Evolutionary conservation across 2,113 vertebrate species (phyloP).

Genomic region (Thomomys bottae): DNA sequence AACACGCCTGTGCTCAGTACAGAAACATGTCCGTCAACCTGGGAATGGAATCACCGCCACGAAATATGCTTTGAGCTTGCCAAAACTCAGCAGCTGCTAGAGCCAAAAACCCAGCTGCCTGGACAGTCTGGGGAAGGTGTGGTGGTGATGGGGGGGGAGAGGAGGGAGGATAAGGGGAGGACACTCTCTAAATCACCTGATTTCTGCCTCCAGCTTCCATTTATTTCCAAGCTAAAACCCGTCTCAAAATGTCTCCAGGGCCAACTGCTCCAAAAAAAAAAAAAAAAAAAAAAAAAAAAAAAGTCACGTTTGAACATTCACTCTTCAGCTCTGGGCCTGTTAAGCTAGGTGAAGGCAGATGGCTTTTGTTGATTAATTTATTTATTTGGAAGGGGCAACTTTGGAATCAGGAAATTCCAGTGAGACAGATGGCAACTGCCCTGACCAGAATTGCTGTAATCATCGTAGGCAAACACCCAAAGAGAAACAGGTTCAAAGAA

Average conservation of each 20-base stretch:
- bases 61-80: constrained; percentile 80
- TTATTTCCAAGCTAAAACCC: constrained; percentile 60
- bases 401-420: constrained; percentile 84
- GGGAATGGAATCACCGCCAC: constrained; percentile 77
- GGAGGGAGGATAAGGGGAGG: neutral
- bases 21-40: constrained; percentile 79
- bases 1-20: constrained; percentile 65
- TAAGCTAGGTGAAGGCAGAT: constrained; percentile 74
- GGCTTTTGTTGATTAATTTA: constrained; percentile 71
- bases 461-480: constrained; percentile 84
- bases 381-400: constrained; percentile 82
- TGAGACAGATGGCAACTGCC: constrained; percentile 74
- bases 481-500: constrained; percentile 85
- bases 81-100: constrained; percentile 76
- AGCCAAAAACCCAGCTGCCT: constrained; percentile 74
- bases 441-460: constrained; percentile 85
- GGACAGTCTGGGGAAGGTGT: constrained; percentile 70
- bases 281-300: neutral
- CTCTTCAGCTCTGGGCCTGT: constrained; percentile 57
- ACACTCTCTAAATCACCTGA: constrained; percentile 64
- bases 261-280: constrained; percentile 70
- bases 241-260: constrained; percentile 69
- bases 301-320: constrained; percentile 73
- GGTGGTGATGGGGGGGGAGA: constrained; percentile 44
- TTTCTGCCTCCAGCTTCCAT: constrained; percentile 59